A percentile compares a stretch with the other conserved stretches of the same genome.
These are phyloP conservation scores for Corythornis madagascariensis DNA, from an alignment of 2,113 vertebrate species.

Conservation along the genomic window DNA sequence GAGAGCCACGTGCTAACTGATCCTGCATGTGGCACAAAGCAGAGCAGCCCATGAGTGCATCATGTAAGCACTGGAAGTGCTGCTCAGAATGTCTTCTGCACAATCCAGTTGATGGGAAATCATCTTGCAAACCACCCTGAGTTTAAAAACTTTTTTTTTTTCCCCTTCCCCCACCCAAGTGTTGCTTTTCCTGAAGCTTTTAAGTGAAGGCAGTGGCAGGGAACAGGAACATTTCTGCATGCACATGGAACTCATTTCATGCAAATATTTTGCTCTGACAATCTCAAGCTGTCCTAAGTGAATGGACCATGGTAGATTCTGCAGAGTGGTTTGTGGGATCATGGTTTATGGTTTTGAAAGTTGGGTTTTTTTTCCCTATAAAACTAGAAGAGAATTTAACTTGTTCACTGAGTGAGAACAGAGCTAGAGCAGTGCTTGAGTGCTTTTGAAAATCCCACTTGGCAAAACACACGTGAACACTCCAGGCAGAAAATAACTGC, in stretches of 20 bases:
- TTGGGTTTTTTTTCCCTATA: conserved; percentile 5
- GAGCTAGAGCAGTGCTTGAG: neutral
- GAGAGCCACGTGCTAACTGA: conserved; percentile 39
- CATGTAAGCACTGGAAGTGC: no score
- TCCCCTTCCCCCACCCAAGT: neutral
- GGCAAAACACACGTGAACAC: neutral
- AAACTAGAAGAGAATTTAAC: neutral
- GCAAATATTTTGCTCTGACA: conserved; percentile 28
- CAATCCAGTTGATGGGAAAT: conserved; percentile 39
- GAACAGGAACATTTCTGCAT: conserved; percentile 2
- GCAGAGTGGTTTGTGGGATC: conserved; percentile 23
- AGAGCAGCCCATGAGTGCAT: no score
- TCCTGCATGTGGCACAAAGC: neutral
- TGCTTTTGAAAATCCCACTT: neutral
- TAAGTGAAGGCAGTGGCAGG: conserved; percentile 2
- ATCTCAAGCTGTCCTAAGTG: conserved; percentile 33
- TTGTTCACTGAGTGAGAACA: neutral
- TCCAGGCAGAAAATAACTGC: neutral
- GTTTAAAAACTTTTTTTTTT: neutral
- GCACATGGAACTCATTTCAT: conserved; percentile 45
- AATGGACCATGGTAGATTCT: conserved; percentile 21
- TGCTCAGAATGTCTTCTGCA: conserved; percentile 41
- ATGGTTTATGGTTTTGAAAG: conserved; percentile 22
- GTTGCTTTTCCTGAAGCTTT: neutral
- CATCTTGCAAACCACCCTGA: conserved; percentile 22